Conservation (phyloP, 2,113 vertebrate genomes). For the Dasyornis broadbenti region DNA sequence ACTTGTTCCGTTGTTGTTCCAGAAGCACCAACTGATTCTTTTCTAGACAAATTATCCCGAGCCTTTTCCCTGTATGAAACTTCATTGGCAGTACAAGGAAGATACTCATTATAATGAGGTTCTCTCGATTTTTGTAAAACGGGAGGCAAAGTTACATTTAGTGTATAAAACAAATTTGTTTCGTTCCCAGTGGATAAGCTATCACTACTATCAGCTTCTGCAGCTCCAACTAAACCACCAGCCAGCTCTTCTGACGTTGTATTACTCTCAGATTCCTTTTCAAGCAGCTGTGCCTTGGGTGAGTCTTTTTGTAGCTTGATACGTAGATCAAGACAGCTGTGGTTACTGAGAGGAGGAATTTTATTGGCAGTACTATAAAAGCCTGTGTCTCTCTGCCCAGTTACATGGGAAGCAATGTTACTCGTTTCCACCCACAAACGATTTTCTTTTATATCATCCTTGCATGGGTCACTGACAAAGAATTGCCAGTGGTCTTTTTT, state of each 20-base stretch:
- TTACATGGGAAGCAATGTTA: not conserved
- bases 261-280: not conserved
- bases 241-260: not conserved
- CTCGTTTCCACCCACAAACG: not conserved
- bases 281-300: not conserved
- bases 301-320: not conserved
- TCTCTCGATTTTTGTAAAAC: conserved; percentile 10
- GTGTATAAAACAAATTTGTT: not conserved
- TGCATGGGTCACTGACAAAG: not conserved
- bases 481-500: conserved; percentile 6
- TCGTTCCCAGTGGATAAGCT: not conserved
- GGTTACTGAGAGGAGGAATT: not conserved
- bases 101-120: not conserved
- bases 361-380: not conserved
- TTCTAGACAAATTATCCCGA: conserved; percentile 26
- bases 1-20: not conserved
- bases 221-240: not conserved
- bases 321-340: not conserved
- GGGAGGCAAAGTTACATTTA: not conserved
- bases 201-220: not conserved
- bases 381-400: not conserved
- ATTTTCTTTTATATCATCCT: not conserved
- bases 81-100: not conserved
- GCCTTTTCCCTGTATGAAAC: not conserved
- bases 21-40: conserved; percentile 19